A percentile compares a stretch with the other conserved stretches of the same genome.
phyloP scores from a whole-genome alignment of 2,113 vertebrate genomes.

The Monopterus albus region DNA sequence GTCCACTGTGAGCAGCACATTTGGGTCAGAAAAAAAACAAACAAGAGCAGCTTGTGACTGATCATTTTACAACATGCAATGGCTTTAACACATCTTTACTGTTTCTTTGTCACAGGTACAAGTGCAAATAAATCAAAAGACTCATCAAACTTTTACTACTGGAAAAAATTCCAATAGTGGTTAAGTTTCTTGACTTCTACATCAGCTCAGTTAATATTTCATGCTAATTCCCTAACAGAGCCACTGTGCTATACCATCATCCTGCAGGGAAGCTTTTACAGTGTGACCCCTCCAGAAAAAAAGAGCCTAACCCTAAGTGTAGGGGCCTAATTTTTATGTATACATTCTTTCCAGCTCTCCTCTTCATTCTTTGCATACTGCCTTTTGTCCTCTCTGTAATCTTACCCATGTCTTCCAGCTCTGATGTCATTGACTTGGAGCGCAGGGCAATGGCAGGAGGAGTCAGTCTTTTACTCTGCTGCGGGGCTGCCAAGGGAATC shows the following conservation, averaged over 20 bases:
- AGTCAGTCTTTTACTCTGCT: conserved; percentile 90
- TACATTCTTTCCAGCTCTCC: conserved; percentile 2
- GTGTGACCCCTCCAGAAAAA: background rate
- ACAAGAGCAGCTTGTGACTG: conserved; percentile 32
- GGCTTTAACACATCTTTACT: conserved; percentile 3
- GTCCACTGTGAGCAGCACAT: conserved; percentile 76
- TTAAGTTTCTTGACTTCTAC: conserved; percentile 41
- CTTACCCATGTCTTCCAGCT: conserved; percentile 95
- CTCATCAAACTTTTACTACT: conserved; percentile 16
- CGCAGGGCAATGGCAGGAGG: conserved; percentile 91
- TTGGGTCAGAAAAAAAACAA: conserved; percentile 16
- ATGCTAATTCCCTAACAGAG: conserved; percentile 32
- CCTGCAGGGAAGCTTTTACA: conserved; percentile 21
- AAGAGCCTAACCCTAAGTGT: background rate
- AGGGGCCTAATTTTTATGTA: background rate
- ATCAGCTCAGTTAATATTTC: conserved; percentile 46
- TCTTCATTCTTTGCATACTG: conserved; percentile 10
- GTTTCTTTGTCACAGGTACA: conserved; percentile 15
- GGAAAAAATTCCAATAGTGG: too few relatives aligned
- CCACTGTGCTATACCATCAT: conserved; percentile 10
- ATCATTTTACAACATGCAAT: conserved; percentile 18
- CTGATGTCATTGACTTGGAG: conserved; percentile 96
- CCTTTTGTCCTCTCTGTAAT: conserved; percentile 23
- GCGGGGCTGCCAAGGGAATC: conserved; percentile 83
- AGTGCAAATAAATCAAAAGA: conserved; percentile 22